A percentile compares a stretch with the other conserved stretches of the same genome.
phyloP scores from a whole-genome alignment of 30 jellyfish, hydroid and myxozoan species.

The Cassiopea xamachana region DNA sequence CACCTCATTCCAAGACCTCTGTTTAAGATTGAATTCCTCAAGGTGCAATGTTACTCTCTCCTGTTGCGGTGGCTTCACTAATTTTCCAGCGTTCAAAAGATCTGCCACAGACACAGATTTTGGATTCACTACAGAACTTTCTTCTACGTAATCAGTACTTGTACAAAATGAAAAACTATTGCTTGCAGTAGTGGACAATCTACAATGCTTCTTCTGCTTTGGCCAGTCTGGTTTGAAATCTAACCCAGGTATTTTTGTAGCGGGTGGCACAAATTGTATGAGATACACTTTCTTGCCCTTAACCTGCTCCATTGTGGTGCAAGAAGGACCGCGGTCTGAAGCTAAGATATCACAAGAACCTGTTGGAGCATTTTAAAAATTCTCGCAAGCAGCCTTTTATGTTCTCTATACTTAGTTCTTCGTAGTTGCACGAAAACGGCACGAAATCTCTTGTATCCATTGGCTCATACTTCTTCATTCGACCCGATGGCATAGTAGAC shows the following conservation, averaged over 20 bases:
- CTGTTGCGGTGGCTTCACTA: conserved; percentile 21
- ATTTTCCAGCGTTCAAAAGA: conserved; percentile 43
- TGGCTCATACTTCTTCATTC: conserved; percentile 45
- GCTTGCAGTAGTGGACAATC: too few relatives aligned
- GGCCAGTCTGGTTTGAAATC: too few relatives aligned
- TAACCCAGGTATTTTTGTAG: too few relatives aligned
- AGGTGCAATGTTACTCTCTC: neutral
- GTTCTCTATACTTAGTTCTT: conserved; percentile 11
- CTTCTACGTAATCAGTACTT: too few relatives aligned
- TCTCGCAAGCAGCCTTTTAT: conserved; percentile 21
- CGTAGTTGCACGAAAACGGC: neutral
- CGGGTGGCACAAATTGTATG: conserved; percentile 19
- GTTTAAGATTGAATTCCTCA: neutral
- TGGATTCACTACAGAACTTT: too few relatives aligned
- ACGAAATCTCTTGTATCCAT: conserved; percentile 26
- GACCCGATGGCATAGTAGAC: conserved; percentile 25
- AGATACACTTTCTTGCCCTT: conserved; percentile 42
- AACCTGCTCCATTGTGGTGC: conserved; percentile 28
- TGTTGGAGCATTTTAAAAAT: conserved; percentile 10
- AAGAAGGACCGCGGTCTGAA: conserved; percentile 36
- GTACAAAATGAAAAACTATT: too few relatives aligned
- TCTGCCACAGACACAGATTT: conserved; percentile 20
- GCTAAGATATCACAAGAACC: conserved; percentile 45
- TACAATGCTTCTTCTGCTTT: too few relatives aligned
- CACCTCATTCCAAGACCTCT: neutral